Conservation (phyloP, 53 echinoderm and acorn worm species). For the Apostichopus leukothele region DNA sequence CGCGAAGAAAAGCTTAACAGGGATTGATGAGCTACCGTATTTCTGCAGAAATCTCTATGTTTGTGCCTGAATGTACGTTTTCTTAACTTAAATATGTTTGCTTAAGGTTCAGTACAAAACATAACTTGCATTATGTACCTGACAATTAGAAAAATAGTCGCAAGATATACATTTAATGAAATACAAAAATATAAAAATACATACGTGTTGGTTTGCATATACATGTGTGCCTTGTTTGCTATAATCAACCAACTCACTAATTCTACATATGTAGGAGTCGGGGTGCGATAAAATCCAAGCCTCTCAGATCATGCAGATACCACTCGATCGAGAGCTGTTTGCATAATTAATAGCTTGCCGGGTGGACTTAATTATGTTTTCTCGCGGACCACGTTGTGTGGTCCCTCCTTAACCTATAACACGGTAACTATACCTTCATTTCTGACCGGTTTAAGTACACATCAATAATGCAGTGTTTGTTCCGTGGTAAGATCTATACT, state of each 20-base stretch:
- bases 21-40: too few species aligned
- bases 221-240: neutral
- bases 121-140: too few species aligned
- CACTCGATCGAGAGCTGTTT: neutral
- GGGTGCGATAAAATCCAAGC: neutral
- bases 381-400: conserved; percentile 9
- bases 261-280: neutral
- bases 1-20: too few species aligned
- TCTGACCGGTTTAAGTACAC: neutral
- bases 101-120: too few species aligned
- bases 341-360: neutral
- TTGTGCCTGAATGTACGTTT: too few species aligned
- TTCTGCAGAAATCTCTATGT: too few species aligned
- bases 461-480: conserved; percentile 36
- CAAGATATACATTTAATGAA: too few species aligned
- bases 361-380: neutral
- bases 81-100: too few species aligned
- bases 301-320: neutral
- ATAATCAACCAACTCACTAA: too few species aligned
- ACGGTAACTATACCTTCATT: neutral
- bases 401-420: neutral
- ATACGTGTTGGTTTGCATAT: neutral
- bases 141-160: too few species aligned
- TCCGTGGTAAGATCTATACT: conserved; percentile 7
- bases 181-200: neutral